Base-by-base conservation (phyloP, 1,140 invertebrate species). In the Eueides isabella region DNA sequence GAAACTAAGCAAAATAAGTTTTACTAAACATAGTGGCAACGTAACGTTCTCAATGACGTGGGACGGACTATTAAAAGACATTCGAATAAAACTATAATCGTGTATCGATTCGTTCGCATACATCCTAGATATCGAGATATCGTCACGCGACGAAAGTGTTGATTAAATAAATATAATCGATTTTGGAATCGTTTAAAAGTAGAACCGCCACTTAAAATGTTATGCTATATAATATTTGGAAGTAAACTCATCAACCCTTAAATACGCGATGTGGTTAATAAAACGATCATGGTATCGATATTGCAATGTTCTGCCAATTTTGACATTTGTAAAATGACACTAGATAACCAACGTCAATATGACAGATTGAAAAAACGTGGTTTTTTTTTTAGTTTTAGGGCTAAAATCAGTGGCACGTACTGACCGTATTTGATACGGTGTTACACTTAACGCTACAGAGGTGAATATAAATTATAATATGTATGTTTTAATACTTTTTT, bases 401-500 rank as follows among this genome's bases (percentile, higher is more conserved):
- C 48, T 55, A 55, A 55, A n/a, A 55, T n/a, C 48, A 80, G 89
- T 91, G 90, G 90, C 90, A 91, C 88, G 73, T 85, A 79, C 75
- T 71, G 72, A 86, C 90, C 86, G 90, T 90, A 92, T 92, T 86
- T 85, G 12, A 92, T 92, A 92, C 89, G 89, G 88, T 81, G 75
- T 83, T 82, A 84, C 80, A 79, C 87, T 91, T 92, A 92, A 92
- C 89, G 87, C 89, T 92, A 88, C 83, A 85, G 75, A 79, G 80
- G 86, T 87, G 89, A 90, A 91, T 89, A 89, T 16, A 89, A 87
- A 84, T 88, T 88, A 87, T 82, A 83, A 80, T 80, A 84, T 90
- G 87, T 89, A 90, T 89, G 83, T 73, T 87, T 84, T 88, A 92
- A 92, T 92, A 92, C 85, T 87, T 85, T 63, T 85, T 90, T 89